Conservation (phyloP, 1,140 invertebrate genomes). For the Schlechtendalia chinensis region DNA sequence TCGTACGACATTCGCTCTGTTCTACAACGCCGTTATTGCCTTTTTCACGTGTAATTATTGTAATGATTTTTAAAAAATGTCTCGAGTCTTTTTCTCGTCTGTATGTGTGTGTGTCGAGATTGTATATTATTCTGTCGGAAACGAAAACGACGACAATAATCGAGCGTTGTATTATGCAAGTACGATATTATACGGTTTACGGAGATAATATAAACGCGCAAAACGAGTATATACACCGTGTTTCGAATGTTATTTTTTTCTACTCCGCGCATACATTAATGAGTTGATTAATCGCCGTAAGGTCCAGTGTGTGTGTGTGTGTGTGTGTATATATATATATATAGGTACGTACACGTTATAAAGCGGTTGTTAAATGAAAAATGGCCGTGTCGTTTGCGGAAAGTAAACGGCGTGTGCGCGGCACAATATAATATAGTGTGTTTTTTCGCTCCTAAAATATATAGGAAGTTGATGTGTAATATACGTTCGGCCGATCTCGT, state of each 20-base stretch:
- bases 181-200: too few species aligned
- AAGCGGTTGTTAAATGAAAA: conserved; percentile 23
- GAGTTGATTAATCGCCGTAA: conserved; percentile 15
- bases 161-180: too few species aligned
- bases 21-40: too few species aligned
- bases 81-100: too few species aligned
- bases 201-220: background rate
- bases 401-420: background rate
- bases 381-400: conserved; percentile 9
- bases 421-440: background rate
- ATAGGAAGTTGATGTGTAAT: conserved; percentile 10
- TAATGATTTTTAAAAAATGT: too few species aligned
- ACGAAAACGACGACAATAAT: too few species aligned
- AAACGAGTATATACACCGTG: background rate
- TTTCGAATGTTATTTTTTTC: background rate
- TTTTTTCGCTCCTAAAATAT: conserved; percentile 25
- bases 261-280: background rate
- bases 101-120: too few species aligned
- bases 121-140: too few species aligned
- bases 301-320: background rate
- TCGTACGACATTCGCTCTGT: too few species aligned
- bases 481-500: background rate
- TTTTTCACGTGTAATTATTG: too few species aligned
- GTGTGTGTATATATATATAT: too few species aligned
- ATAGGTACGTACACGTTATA: too few species aligned